phyloP scores from a whole-genome alignment of 2,888 invertebrate genomes.

The Operophtera brumata region DNA sequence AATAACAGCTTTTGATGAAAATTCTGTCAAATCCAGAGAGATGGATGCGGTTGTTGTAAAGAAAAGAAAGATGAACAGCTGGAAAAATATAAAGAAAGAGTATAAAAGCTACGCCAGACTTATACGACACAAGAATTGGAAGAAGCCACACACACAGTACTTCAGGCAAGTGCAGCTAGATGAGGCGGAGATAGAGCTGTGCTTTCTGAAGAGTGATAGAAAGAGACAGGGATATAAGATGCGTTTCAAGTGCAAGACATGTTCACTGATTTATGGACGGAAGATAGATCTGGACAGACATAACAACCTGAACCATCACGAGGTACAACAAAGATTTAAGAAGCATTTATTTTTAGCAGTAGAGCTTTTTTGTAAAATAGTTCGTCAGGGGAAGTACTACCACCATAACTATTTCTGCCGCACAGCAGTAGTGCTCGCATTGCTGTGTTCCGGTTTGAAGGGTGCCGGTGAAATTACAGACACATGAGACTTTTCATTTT shows the following conservation, averaged over 20 bases:
- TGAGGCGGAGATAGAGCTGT: conserved; percentile 27
- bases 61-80: conserved; percentile 1
- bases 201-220: conserved; percentile 31
- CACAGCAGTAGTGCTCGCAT: too few relatives aligned
- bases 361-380: too few relatives aligned
- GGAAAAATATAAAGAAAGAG: conserved; percentile 11
- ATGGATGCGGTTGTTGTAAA: background rate
- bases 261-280: conserved; percentile 20
- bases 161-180: conserved; percentile 14
- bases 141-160: conserved; percentile 15
- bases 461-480: too few relatives aligned
- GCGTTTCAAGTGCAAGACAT: conserved; percentile 14
- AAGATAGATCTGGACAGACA: conserved; percentile 33
- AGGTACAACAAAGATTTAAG: conserved; percentile 20
- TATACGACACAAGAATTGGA: conserved; percentile 2
- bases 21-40: too few relatives aligned
- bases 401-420: too few relatives aligned
- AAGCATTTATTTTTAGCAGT: too few relatives aligned
- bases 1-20: background rate
- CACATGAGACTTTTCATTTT: too few relatives aligned
- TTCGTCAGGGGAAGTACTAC: too few relatives aligned
- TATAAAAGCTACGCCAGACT: conserved; percentile 18
- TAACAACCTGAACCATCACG: conserved; percentile 31
- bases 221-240: conserved; percentile 17
- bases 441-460: too few relatives aligned